Percentiles rank a stretch among this genome's conserved stretches.
Conservation (phyloP, 2,888 invertebrate species). For the Parapristionchus giblindavisi region DNA sequence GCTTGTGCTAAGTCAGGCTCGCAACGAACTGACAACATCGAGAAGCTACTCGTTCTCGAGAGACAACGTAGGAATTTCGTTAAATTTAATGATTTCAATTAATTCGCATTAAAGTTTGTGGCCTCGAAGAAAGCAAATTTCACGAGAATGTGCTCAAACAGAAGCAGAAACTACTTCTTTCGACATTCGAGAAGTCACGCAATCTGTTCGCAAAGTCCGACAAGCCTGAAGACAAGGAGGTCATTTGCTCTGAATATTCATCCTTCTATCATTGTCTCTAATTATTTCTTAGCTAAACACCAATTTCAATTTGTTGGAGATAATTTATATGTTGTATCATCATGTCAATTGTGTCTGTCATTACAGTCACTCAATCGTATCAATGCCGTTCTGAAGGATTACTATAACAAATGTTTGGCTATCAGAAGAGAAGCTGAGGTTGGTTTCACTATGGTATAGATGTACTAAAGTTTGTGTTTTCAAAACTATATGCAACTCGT, state of each 20-base stretch:
- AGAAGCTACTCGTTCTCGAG: slow-evolving; percentile 49
- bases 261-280: background rate
- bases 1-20: slow-evolving; percentile 29
- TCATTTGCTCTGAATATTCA: background rate
- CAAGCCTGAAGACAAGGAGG: slow-evolving; percentile 26
- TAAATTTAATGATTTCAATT: background rate
- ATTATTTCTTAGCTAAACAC: background rate
- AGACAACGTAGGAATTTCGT: slow-evolving; percentile 45
- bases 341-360: background rate
- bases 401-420: slow-evolving; percentile 1
- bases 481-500: too few relatives aligned
- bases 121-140: slow-evolving; percentile 51
- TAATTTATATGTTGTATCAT: background rate
- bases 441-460: background rate
- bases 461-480: too few relatives aligned
- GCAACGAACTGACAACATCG: slow-evolving; percentile 42
- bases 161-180: slow-evolving; percentile 46
- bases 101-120: slow-evolving; percentile 46
- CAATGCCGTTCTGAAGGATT: slow-evolving; percentile 21
- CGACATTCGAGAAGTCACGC: slow-evolving; percentile 17
- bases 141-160: slow-evolving; percentile 53
- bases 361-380: slow-evolving; percentile 20
- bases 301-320: background rate
- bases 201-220: slow-evolving; percentile 10
- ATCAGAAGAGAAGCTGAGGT: slow-evolving; percentile 26